These are phyloP conservation scores for Philopedon plagiatum DNA, from an alignment of 2,888 invertebrate genomes.

Conservation along the genomic window DNA sequence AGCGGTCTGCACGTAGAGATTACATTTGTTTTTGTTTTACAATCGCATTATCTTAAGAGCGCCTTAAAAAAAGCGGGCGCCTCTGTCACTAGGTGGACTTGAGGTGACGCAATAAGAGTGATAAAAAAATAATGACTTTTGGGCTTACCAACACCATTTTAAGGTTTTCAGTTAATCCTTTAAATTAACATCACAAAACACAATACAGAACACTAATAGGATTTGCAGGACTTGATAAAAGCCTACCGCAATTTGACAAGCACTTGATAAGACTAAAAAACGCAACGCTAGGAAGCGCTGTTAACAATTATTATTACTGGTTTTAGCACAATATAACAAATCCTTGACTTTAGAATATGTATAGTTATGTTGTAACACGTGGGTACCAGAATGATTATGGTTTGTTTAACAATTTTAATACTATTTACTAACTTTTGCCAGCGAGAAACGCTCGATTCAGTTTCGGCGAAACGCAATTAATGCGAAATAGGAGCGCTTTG, in stretches of 20 bases:
- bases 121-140: not conserved
- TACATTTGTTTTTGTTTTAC: too few species aligned
- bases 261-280: conserved; percentile 47
- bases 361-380: conserved; percentile 42
- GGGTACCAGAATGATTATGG: conserved; percentile 26
- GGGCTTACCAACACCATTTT: conserved; percentile 40
- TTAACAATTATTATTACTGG: conserved; percentile 30
- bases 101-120: conserved; percentile 22
- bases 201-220: conserved; percentile 19
- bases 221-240: conserved; percentile 26
- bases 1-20: too few species aligned
- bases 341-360: conserved; percentile 50
- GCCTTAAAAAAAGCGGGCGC: conserved; percentile 18
- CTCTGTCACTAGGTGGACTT: conserved; percentile 21
- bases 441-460: conserved; percentile 17
- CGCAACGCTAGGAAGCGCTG: conserved; percentile 51
- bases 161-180: conserved; percentile 24
- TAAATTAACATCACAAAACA: conserved; percentile 39
- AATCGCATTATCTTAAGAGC: not conserved
- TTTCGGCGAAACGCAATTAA: conserved; percentile 42
- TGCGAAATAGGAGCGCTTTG: not conserved
- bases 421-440: conserved; percentile 26
- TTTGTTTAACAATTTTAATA: conserved; percentile 21
- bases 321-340: conserved; percentile 42
- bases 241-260: conserved; percentile 33